A percentile compares a stretch with the other conserved stretches of the same genome.
phyloP scores from a whole-genome alignment of 2,888 invertebrate species.

The Polydrusus tereticollis region DNA sequence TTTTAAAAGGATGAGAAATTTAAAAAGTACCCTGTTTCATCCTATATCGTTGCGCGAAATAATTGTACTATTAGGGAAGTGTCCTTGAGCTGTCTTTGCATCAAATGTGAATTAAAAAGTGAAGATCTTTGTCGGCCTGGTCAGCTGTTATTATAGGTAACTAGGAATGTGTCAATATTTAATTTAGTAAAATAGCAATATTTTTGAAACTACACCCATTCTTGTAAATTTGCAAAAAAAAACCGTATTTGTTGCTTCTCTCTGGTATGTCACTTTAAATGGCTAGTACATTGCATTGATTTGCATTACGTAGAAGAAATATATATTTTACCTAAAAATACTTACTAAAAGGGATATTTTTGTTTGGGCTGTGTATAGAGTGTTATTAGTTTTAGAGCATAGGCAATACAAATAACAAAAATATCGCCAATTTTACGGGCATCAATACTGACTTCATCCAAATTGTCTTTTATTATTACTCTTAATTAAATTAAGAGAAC shows the following conservation, averaged over 20 bases:
- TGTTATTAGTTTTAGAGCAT: constrained; percentile 8
- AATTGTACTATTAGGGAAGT: neutral
- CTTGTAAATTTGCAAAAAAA: constrained; percentile 1
- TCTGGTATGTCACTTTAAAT: constrained; percentile 1
- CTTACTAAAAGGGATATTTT: constrained; percentile 21
- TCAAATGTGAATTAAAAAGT: too few relatives aligned
- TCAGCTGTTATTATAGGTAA: too few relatives aligned
- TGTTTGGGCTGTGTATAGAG: constrained; percentile 28
- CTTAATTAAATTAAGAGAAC: too few relatives aligned
- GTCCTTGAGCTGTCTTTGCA: too few relatives aligned
- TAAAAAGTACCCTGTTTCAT: constrained; percentile 8
- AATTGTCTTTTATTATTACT: too few relatives aligned
- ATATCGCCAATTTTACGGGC: too few relatives aligned
- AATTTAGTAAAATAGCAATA: neutral
- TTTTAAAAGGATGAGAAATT: neutral
- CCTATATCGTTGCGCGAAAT: constrained; percentile 8
- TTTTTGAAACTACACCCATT: neutral
- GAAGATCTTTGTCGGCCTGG: too few relatives aligned
- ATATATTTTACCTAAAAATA: constrained; percentile 31
- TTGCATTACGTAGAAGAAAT: constrained; percentile 39
- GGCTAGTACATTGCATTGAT: constrained; percentile 42
- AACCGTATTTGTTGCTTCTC: neutral
- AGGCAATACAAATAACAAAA: neutral
- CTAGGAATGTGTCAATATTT: too few relatives aligned
- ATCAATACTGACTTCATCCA: too few relatives aligned